Base-by-base conservation (phyloP, 2,113 vertebrate species). In the Ardeotis arabs region DNA sequence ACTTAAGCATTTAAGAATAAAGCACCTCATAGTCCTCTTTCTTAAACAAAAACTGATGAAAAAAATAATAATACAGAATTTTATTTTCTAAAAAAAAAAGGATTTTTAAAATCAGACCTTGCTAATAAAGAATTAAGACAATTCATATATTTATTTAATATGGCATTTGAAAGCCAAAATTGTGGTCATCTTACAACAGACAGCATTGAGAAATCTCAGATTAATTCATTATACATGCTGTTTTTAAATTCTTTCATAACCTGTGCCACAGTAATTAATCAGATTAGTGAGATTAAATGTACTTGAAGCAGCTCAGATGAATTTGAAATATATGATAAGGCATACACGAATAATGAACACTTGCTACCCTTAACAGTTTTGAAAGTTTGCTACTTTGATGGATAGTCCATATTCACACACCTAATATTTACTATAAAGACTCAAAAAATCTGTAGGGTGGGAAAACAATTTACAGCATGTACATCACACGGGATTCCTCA, bases 181-280 rank as follows among this genome's bases (percentile, higher is more conserved):
- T 70, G n/a, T 67, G 47, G 31, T 50, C 31, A 47, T 69, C 12
- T 88, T 84, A 62, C 21, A 86, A 35, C 8, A 80, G 19, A 74
- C 6, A 63, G 23, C 28, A 70, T 19, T 63, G 76, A 92, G 66
- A 35, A 69, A 84, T 55, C 28, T 50, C 68, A 86, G 41, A 90
- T 70, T 84, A 95, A 96, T 86, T 83, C 11, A 80, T 66, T 80
- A 58, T 31, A 67, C 20, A 66, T 0, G 0, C 35, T 35, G 52
- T 64, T 92, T 90, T 81, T 45, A 90, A 89, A 94, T 74, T 56
- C 84, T 93, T 92, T 84, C 58, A 79, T 84, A 95, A 84, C 55
- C 64, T 92, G 21, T 87, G 56, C 44, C 80, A 89, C 53, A 84
- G 75, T 90, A 93, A 93, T 84, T 89, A 89, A 95, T 80, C 76